A percentile compares a stretch with the other conserved stretches of the same genome.
Evolutionary conservation across 2,797 vertebrate species (phyloP).

Genomic region (Zonotrichia albicollis): DNA sequence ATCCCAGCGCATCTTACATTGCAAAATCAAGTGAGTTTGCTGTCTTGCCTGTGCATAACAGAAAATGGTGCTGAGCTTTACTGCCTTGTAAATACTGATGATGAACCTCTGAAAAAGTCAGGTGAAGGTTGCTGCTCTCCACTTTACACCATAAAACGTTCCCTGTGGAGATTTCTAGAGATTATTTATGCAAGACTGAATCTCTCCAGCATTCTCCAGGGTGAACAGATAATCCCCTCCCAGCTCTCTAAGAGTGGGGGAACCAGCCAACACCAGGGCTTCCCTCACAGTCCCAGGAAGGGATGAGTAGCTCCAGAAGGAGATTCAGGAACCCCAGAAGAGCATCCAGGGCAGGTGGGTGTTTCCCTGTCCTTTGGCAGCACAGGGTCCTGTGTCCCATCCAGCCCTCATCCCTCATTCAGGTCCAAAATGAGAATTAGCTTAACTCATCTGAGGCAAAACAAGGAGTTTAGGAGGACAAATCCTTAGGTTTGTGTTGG

Average conservation of each 20-base stretch:
- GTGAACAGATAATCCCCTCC: background rate
- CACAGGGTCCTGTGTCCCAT: background rate
- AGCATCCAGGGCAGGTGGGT: background rate
- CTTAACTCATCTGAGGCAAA: background rate
- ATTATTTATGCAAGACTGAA: background rate
- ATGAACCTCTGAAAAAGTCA: background rate
- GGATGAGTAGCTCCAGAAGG: background rate
- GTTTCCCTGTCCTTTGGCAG: background rate
- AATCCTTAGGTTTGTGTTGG: background rate
- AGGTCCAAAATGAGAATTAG: background rate
- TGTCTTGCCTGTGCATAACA: background rate
- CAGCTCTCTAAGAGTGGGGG: background rate
- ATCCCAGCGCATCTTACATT: background rate
- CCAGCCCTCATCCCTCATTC: background rate
- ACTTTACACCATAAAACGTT: background rate
- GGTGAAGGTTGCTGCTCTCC: background rate
- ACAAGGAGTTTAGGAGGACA: background rate
- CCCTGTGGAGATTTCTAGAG: accelerated
- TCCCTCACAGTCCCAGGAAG: background rate
- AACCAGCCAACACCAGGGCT: background rate
- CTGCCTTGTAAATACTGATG: background rate
- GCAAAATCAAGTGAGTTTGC: background rate
- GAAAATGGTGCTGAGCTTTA: background rate
- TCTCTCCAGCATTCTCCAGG: background rate
- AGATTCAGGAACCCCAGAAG: background rate